Conservation (phyloP, 2,797 vertebrate species). For the Kryptopterus vitreolus region DNA sequence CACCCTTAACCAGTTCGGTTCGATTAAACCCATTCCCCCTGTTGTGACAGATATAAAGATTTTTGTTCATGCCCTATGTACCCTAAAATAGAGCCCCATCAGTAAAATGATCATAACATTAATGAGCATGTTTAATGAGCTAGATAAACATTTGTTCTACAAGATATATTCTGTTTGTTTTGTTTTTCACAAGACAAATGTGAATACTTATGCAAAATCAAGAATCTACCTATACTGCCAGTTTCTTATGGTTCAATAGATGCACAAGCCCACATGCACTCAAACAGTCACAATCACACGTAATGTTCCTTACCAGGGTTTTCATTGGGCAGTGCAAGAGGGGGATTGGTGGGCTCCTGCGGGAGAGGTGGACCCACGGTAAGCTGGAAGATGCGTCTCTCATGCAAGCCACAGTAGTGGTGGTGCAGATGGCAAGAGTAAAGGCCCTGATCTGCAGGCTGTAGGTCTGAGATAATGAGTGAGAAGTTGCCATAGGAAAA, state of each 20-base stretch:
- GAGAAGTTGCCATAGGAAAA: conserved; percentile 91
- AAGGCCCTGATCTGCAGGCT: conserved; percentile 83
- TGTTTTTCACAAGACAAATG: too few relatives aligned
- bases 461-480: conserved; percentile 78
- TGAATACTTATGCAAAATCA: too few relatives aligned
- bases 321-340: conserved; percentile 62
- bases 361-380: conserved; percentile 66
- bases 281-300: not conserved
- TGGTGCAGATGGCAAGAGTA: conserved; percentile 97
- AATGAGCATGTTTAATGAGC: not conserved
- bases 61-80: too few relatives aligned
- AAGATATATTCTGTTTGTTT: not conserved
- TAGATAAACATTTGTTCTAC: not conserved
- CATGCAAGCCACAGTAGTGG: conserved; percentile 93
- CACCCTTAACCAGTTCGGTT: too few relatives aligned
- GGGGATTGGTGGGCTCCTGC: conserved; percentile 53
- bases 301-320: conserved; percentile 62
- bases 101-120: too few relatives aligned
- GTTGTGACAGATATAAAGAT: too few relatives aligned
- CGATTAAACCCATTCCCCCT: too few relatives aligned
- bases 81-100: too few relatives aligned
- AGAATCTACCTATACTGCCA: too few relatives aligned
- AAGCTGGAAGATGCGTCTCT: conserved; percentile 85
- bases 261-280: not conserved
- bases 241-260: too few relatives aligned